Conservation (phyloP, 1,140 invertebrate genomes). For the Cepaea nemoralis region DNA sequence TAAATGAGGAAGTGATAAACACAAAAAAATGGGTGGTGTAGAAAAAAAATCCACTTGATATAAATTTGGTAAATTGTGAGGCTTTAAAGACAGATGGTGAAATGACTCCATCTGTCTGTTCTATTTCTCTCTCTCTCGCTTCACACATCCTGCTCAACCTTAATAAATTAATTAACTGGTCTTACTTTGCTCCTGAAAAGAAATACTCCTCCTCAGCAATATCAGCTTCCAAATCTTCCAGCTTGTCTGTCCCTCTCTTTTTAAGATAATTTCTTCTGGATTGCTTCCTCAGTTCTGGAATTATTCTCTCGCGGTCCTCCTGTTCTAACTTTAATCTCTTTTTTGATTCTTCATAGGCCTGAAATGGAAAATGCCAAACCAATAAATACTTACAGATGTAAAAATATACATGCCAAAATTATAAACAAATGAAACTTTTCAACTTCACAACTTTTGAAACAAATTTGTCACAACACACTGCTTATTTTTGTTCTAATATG, state of each 20-base stretch:
- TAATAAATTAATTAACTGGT: constrained; percentile 44
- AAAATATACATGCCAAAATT: not conserved
- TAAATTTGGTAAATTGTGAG: too few species aligned
- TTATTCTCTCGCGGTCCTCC: constrained; percentile 85
- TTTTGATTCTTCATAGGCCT: constrained; percentile 89
- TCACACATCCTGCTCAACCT: too few species aligned
- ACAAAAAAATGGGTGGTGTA: too few species aligned
- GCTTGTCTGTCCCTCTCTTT: constrained; percentile 95
- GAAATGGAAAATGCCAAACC: constrained; percentile 79
- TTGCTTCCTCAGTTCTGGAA: constrained; percentile 89
- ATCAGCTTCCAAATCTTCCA: constrained; percentile 94
- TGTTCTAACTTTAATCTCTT: constrained; percentile 85
- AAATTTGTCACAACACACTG: too few species aligned
- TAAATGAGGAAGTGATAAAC: too few species aligned
- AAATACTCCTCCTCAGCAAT: constrained; percentile 97
- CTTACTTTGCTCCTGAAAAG: constrained; percentile 89
- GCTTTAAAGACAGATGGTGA: too few species aligned
- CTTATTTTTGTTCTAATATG: too few species aligned
- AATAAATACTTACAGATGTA: not conserved
- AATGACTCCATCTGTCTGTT: too few species aligned
- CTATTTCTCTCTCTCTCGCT: too few species aligned
- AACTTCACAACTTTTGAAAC: not conserved
- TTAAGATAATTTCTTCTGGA: constrained; percentile 94
- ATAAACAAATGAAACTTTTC: not conserved
- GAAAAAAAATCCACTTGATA: too few species aligned